Evolutionary conservation across 2,888 invertebrate genomes (phyloP).

Genomic region (Eupithecia centaureata): DNA sequence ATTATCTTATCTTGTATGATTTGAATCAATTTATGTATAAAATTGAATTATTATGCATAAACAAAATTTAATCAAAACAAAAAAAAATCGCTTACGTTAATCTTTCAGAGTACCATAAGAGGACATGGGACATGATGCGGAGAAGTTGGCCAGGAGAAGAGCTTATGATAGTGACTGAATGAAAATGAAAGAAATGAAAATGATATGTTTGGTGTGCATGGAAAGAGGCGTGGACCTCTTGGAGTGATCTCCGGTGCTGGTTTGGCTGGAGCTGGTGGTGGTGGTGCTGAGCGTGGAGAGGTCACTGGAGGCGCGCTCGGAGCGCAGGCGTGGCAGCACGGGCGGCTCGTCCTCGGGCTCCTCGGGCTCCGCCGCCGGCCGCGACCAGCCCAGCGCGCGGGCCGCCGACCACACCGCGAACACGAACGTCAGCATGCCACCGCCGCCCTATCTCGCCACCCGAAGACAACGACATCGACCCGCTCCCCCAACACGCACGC

Average conservation of each 20-base stretch:
- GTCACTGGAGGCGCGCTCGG: conserved; percentile 79
- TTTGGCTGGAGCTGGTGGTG: conserved; percentile 79
- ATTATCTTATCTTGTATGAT: conserved; percentile 1
- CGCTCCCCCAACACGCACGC: conserved; percentile 61
- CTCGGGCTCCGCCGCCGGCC: conserved; percentile 60
- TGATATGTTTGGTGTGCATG: not conserved
- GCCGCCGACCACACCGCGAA: conserved; percentile 86
- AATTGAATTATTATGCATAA: not conserved
- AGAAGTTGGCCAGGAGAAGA: no score
- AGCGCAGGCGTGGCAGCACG: conserved; percentile 75
- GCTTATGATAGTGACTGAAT: not conserved
- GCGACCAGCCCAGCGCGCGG: conserved; percentile 82
- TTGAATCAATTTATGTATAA: conserved; percentile 6
- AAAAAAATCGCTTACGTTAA: not conserved
- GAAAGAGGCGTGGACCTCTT: conserved; percentile 68
- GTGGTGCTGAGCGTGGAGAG: conserved; percentile 79
- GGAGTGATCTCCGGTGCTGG: conserved; percentile 73
- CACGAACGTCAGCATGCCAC: conserved; percentile 84
- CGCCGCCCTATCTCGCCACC: conserved; percentile 65
- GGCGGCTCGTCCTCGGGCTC: conserved; percentile 75
- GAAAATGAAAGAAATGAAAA: not conserved
- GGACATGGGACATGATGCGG: no score
- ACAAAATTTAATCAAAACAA: not conserved
- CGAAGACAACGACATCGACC: conserved; percentile 59
- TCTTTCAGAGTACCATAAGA: not conserved